Evolutionary conservation across 2,888 invertebrate genomes (phyloP).

Genomic region (Pherbina coryleti): DNA sequence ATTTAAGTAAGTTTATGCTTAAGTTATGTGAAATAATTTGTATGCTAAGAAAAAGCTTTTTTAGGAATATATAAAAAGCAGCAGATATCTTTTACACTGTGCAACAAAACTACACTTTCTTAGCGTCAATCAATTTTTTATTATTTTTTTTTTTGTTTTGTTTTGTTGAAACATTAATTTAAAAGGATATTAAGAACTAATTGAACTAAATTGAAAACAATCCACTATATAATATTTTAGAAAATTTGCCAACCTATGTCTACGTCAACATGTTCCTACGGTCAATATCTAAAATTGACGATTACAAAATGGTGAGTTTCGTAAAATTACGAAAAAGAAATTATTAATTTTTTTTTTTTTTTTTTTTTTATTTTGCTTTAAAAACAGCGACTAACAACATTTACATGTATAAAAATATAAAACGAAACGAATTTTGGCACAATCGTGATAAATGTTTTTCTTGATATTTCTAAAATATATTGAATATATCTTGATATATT

Average conservation of each 20-base stretch:
- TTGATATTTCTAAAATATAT: background rate
- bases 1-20: background rate
- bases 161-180: slow-evolving; percentile 34
- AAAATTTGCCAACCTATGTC: slow-evolving; percentile 88
- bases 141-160: slow-evolving; percentile 15
- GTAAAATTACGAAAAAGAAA: slow-evolving; percentile 13
- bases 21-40: background rate
- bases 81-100: background rate
- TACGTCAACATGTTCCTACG: slow-evolving; percentile 95
- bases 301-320: slow-evolving; percentile 97
- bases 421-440: background rate
- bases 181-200: slow-evolving; percentile 12
- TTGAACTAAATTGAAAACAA: slow-evolving; percentile 42
- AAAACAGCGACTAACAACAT: slow-evolving; percentile 19
- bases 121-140: background rate
- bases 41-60: no score
- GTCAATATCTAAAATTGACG: slow-evolving; percentile 98
- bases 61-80: background rate
- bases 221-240: slow-evolving; percentile 70
- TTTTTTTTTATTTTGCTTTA: slow-evolving; percentile 7
- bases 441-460: background rate
- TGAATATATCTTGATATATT: background rate
- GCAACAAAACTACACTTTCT: background rate
- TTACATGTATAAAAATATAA: slow-evolving; percentile 7
- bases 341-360: no score